Percentiles rank a stretch among this genome's conserved stretches.
phyloP scores from a whole-genome alignment of 2,888 invertebrate genomes.

The Polyommatus icarus region DNA sequence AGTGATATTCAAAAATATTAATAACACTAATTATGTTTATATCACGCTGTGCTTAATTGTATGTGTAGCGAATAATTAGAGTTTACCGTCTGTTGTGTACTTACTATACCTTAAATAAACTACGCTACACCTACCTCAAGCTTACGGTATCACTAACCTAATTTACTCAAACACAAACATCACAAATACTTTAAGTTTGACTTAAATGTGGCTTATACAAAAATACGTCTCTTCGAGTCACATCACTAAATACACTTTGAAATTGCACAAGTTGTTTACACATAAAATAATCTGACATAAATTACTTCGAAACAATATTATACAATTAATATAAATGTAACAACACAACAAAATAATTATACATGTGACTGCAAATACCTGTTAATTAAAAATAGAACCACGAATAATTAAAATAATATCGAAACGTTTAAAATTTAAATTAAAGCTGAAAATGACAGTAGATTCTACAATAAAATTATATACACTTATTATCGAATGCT shows the following conservation, averaged over 20 bases:
- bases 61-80: slow-evolving; percentile 21
- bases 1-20: slow-evolving; percentile 21
- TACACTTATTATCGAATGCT: too few species aligned
- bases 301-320: slow-evolving; percentile 4
- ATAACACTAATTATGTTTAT: slow-evolving; percentile 27
- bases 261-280: slow-evolving; percentile 24
- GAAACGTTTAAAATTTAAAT: slow-evolving; percentile 1
- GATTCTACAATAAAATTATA: neutral
- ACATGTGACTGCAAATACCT: slow-evolving; percentile 3
- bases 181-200: slow-evolving; percentile 31
- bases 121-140: slow-evolving; percentile 11
- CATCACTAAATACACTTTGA: slow-evolving; percentile 14
- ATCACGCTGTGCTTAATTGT: slow-evolving; percentile 33
- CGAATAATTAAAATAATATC: neutral
- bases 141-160: slow-evolving; percentile 32
- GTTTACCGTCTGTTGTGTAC: neutral
- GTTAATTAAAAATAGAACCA: slow-evolving; percentile 3
- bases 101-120: slow-evolving; percentile 4
- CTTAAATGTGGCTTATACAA: slow-evolving; percentile 30
- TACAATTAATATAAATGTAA: neutral
- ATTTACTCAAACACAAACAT: slow-evolving; percentile 27
- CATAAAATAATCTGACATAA: neutral
- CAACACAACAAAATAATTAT: neutral
- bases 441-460: neutral
- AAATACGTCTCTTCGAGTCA: slow-evolving; percentile 31